These are phyloP conservation scores for Chouioia cunea DNA, from an alignment of 2,888 invertebrate genomes.

Conservation along the genomic window DNA sequence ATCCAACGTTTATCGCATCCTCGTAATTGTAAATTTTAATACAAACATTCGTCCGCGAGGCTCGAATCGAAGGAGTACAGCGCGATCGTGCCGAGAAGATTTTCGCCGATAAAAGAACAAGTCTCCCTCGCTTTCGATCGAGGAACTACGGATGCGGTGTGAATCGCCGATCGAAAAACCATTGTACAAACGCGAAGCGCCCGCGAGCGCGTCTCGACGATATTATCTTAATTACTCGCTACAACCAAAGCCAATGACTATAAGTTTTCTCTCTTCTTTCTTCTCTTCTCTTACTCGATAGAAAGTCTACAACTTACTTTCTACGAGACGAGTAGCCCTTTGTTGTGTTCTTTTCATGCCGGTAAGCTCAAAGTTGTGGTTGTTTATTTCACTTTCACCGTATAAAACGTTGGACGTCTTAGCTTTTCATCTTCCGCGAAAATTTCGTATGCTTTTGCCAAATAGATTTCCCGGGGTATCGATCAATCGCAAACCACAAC, in stretches of 20 bases:
- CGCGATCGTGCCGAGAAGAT: too few relatives aligned
- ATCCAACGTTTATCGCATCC: too few relatives aligned
- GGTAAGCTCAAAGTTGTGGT: constrained; percentile 3
- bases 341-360: neutral
- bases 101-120: too few relatives aligned
- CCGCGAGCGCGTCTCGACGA: neutral
- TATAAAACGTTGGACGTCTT: too few relatives aligned
- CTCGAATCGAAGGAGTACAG: too few relatives aligned
- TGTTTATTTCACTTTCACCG: constrained; percentile 10
- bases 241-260: constrained; percentile 31
- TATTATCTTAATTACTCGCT: constrained; percentile 38
- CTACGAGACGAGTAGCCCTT: neutral
- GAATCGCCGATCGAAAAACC: constrained; percentile 22
- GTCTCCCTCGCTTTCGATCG: constrained; percentile 13
- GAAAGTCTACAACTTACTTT: constrained; percentile 32
- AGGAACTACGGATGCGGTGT: constrained; percentile 26
- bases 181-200: constrained; percentile 22
- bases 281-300: constrained; percentile 9
- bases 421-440: neutral
- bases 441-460: neutral
- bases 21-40: too few relatives aligned
- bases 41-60: too few relatives aligned
- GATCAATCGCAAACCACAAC: constrained; percentile 36
- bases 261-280: neutral
- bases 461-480: constrained; percentile 27